Percentiles rank a stretch among this genome's conserved stretches.
Evolutionary conservation across 2,113 vertebrate genomes (phyloP).

Genomic region (Furnarius figulus): DNA sequence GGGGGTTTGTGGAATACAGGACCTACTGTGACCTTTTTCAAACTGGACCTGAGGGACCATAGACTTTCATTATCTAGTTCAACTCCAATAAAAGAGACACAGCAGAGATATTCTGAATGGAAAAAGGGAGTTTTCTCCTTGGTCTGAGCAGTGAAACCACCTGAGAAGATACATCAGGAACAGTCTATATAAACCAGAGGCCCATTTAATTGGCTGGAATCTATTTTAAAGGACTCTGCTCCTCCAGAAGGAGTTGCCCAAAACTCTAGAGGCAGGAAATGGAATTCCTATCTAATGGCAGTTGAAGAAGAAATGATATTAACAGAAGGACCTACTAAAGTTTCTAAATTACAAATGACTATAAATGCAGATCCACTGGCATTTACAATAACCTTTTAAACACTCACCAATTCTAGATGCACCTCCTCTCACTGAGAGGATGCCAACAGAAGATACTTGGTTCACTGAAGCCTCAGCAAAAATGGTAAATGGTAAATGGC

Average conservation of each 20-base stretch:
- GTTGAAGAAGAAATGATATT: background rate
- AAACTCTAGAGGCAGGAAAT: background rate
- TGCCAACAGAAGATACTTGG: background rate
- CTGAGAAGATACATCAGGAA: background rate
- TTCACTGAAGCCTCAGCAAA: background rate
- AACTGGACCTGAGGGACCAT: background rate
- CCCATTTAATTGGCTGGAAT: background rate
- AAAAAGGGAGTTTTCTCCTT: background rate
- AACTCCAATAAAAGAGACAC: background rate
- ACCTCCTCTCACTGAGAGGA: background rate
- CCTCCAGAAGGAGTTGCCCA: background rate
- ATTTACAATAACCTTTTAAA: background rate
- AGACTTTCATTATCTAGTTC: background rate
- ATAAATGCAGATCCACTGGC: background rate
- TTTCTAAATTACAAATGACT: background rate
- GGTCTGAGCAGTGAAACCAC: background rate
- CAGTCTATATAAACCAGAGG: background rate
- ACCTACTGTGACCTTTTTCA: background rate
- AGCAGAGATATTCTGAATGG: background rate
- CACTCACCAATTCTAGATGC: background rate
- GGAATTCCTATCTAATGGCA: background rate
- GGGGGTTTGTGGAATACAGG: background rate
- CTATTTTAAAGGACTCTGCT: background rate
- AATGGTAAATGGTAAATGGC: background rate
- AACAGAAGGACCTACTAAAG: background rate